Evolutionary conservation across 2,888 invertebrate species (phyloP).

Genomic region (Megastigmus dorsalis): DNA sequence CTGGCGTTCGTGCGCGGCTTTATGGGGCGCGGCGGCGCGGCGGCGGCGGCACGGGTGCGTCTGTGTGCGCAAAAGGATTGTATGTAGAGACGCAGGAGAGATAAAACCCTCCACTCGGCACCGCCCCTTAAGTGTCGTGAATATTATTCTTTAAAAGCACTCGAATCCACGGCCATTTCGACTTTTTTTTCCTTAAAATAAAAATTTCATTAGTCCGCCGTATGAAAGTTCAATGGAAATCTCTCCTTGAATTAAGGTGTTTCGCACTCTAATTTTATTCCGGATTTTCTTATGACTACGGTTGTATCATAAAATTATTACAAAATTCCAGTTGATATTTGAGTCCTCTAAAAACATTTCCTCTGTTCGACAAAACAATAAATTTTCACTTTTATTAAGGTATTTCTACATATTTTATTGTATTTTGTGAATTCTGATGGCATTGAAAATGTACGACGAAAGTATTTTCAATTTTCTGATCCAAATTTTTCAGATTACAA

Average conservation of each 20-base stretch:
- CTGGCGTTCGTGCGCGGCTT: conserved; percentile 64
- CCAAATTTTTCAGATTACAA: too few relatives aligned
- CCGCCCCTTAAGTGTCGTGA: conserved; percentile 24
- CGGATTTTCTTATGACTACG: neutral
- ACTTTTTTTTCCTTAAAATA: conserved; percentile 7
- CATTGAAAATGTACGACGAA: too few relatives aligned
- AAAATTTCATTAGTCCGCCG: conserved; percentile 45
- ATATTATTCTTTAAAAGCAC: conserved; percentile 51
- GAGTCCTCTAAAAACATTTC: neutral
- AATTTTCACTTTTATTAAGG: too few relatives aligned
- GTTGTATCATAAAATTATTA: neutral
- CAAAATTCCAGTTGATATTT: neutral
- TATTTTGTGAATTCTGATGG: too few relatives aligned
- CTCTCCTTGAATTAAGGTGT: conserved; percentile 24
- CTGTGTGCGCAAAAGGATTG: conserved; percentile 48
- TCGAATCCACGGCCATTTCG: conserved; percentile 8
- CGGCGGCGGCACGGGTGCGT: neutral
- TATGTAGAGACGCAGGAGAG: conserved; percentile 27
- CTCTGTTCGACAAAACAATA: too few relatives aligned
- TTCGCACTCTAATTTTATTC: neutral
- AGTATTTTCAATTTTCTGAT: too few relatives aligned
- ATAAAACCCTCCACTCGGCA: conserved; percentile 33
- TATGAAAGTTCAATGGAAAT: conserved; percentile 41
- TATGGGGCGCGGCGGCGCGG: conserved; percentile 21
- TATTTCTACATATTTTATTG: too few relatives aligned